A percentile compares a stretch with the other conserved stretches of the same genome.
phyloP scores from a whole-genome alignment of 2,797 vertebrate genomes.

The Chelon auratus region DNA sequence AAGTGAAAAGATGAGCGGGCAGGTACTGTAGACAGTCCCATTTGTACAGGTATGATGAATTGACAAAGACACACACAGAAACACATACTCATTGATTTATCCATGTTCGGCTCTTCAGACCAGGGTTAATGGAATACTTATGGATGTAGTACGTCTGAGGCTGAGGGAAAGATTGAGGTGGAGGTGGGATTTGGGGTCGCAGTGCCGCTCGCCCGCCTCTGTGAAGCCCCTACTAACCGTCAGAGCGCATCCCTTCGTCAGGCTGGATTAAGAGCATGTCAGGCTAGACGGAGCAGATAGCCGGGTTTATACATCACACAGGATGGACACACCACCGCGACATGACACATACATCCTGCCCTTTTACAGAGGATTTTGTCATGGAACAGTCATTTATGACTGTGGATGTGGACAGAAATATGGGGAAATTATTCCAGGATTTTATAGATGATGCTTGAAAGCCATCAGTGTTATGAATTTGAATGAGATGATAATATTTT shows the following conservation, averaged over 20 bases:
- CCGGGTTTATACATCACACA: conserved; percentile 57
- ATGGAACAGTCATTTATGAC: conserved; percentile 67
- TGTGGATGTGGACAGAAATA: conserved; percentile 54
- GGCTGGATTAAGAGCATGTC: conserved; percentile 77
- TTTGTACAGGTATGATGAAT: conserved; percentile 33
- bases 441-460: conserved; percentile 75
- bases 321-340: conserved; percentile 37
- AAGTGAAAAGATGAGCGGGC: conserved; percentile 10
- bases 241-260: conserved; percentile 75
- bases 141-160: conserved; percentile 69
- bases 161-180: conserved; percentile 69
- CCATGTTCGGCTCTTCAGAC: conserved; percentile 69
- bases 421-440: conserved; percentile 72
- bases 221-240: conserved; percentile 71
- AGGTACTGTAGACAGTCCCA: conserved; percentile 21
- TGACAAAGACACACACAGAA: conserved; percentile 45
- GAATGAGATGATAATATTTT: conserved; percentile 76
- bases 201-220: conserved; percentile 46
- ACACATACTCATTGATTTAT: conserved; percentile 61
- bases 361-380: conserved; percentile 74
- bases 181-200: conserved; percentile 69
- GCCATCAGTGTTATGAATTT: conserved; percentile 75
- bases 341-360: conserved; percentile 59
- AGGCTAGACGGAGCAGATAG: conserved; percentile 68
- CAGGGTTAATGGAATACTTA: conserved; percentile 84